These are phyloP conservation scores for Shargacucullia verbasci DNA, from an alignment of 2,888 invertebrate genomes.

Conservation along the genomic window DNA sequence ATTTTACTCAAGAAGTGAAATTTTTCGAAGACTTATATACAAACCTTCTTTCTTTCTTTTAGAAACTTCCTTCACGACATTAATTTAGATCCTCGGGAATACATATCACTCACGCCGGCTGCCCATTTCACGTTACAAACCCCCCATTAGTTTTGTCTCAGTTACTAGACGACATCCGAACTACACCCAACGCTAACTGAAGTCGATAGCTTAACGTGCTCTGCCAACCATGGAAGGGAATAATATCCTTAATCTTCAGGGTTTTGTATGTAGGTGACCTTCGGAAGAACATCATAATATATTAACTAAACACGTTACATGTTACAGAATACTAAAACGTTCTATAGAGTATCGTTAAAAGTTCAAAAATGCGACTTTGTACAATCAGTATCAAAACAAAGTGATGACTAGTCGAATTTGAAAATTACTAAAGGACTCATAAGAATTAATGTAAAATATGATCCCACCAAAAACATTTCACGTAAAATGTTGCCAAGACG, in stretches of 20 bases:
- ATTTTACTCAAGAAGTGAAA: too few relatives aligned
- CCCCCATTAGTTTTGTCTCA: conserved; percentile 33
- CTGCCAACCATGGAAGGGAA: conserved; percentile 21
- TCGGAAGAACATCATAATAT: conserved; percentile 12
- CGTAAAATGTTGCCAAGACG: too few relatives aligned
- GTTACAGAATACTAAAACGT: not conserved
- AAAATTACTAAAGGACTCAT: too few relatives aligned
- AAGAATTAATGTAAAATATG: too few relatives aligned
- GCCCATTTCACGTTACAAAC: conserved; percentile 27
- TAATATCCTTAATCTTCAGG: conserved; percentile 39
- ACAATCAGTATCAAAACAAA: too few relatives aligned
- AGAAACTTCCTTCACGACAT: not conserved
- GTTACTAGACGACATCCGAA: conserved; percentile 16
- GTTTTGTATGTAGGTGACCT: conserved; percentile 10
- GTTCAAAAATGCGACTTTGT: too few relatives aligned
- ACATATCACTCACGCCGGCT: conserved; percentile 2
- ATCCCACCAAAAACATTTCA: too few relatives aligned
- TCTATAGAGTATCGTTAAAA: too few relatives aligned
- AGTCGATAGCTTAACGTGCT: conserved; percentile 31
- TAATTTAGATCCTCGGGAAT: not conserved
- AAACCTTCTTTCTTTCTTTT: too few relatives aligned
- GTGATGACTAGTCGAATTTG: too few relatives aligned
- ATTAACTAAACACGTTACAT: conserved; percentile 20
- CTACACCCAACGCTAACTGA: conserved; percentile 19
- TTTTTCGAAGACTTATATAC: too few relatives aligned